Base-by-base conservation (phyloP, 2,113 vertebrate species). In the Antidorcas marsupialis region DNA sequence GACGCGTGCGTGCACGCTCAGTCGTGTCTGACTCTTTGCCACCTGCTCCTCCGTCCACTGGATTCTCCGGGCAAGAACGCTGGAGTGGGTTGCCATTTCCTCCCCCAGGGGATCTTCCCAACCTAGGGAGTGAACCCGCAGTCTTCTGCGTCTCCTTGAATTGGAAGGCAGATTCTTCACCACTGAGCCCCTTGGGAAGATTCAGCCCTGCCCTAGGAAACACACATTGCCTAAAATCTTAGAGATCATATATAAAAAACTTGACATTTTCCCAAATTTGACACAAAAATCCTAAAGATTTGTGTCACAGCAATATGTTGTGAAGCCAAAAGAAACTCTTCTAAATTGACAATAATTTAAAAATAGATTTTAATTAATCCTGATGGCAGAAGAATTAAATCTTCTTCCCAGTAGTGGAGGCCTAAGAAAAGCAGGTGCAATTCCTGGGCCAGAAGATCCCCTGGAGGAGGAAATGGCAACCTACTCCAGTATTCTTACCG, bases 1-100 rank as follows among this genome's bases (percentile, higher is more conserved):
- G 71, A 25, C 21, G 36, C 1, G 6, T 2, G 11, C 0, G 5
- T 2, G 11, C n/a, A 2, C 1, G n/a, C 36, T 25, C 67, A 7
- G 67, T 3, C 36, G 2, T 3, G 36, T 2, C 36, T 7, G 19
- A 25, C 67, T 25, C 36, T 10, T 4, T 1, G 67, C 67, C 67
- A 43, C 36, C 71, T 27, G 23, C 23, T 4, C 23, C 71, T 25
- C 67, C 6, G 6, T 7, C 21, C 71, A 6, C 7, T 12, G 71
- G 36, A 13, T 7, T 25, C 39, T 43, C 71, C 2, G 2, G 36
- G 71, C 71, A 76, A 43, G 23, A 43, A 43, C 23, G 7, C 23
- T 14, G 71, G 71, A 12, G 6, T 4, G 71, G 23, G 71, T 2
- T 39, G 36, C 71, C 39, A 27, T 14, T 76, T 43, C 71, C 71